Conservation (phyloP, 1,140 invertebrate genomes). For the Bombus soroeensis region DNA sequence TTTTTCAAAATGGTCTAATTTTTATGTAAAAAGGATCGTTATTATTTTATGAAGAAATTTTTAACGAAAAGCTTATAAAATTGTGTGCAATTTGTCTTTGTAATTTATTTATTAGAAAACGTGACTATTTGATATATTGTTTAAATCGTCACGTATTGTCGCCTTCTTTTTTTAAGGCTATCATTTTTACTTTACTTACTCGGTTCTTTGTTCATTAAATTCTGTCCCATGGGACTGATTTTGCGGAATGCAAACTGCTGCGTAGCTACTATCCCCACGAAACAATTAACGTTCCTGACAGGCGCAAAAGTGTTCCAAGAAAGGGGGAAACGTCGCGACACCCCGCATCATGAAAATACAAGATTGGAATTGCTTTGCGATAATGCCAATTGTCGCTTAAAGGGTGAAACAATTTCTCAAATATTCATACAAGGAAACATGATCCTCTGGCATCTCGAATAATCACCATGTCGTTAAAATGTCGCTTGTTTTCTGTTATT, state of each 20-base stretch:
- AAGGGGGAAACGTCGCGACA: constrained; percentile 60
- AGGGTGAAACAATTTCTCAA: neutral
- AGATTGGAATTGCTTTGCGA: constrained; percentile 34
- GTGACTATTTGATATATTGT: neutral
- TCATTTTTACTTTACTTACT: neutral
- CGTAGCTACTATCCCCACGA: constrained; percentile 39
- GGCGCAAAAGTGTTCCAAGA: constrained; percentile 66
- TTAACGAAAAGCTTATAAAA: neutral
- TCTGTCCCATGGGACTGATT: constrained; percentile 47
- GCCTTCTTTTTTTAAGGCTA: neutral
- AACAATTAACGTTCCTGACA: constrained; percentile 70
- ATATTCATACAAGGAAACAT: neutral
- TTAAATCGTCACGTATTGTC: neutral
- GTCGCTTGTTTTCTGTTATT: neutral
- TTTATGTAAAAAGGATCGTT: neutral
- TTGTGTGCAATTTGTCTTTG: neutral
- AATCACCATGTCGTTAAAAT: neutral
- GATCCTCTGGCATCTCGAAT: neutral
- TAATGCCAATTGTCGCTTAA: neutral
- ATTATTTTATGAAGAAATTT: neutral
- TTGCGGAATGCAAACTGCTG: constrained; percentile 68
- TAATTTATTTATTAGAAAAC: neutral
- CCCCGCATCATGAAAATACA: constrained; percentile 18
- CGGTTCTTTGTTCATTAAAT: constrained; percentile 26
- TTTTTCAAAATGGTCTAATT: neutral